Evolutionary conservation across 1,140 invertebrate genomes (phyloP).

Genomic region (Drosophila neocordata): DNA sequence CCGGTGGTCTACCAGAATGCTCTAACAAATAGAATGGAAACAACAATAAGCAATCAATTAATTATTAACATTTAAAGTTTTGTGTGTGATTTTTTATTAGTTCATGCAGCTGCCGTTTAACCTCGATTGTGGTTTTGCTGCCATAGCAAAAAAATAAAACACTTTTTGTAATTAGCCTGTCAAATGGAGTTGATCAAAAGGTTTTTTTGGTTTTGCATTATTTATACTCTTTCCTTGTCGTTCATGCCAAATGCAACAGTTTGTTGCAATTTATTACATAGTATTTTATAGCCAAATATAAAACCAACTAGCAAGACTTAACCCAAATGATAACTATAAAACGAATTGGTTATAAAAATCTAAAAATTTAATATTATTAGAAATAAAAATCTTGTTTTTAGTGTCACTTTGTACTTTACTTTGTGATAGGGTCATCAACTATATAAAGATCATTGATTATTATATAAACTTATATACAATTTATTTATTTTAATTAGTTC

Average conservation of each 20-base stretch:
- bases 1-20: slow-evolving; percentile 55
- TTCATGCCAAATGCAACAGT: slow-evolving; percentile 27
- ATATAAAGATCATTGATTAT: no score
- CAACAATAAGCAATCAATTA: not conserved
- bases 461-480: no score
- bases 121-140: slow-evolving; percentile 52
- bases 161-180: slow-evolving; percentile 56
- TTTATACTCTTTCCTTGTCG: slow-evolving; percentile 1
- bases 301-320: no score
- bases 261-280: slow-evolving; percentile 3
- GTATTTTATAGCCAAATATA: not conserved
- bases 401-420: no score
- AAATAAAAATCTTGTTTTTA: no score
- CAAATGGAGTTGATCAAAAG: slow-evolving; percentile 35
- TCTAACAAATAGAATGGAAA: slow-evolving; percentile 37
- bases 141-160: slow-evolving; percentile 34
- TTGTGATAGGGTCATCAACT: not conserved
- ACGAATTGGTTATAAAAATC: no score
- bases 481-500: no score
- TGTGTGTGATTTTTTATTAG: slow-evolving; percentile 28
- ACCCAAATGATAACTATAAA: no score
- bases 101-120: slow-evolving; percentile 55
- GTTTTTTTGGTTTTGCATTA: slow-evolving; percentile 29
- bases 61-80: slow-evolving; percentile 8
- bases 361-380: no score